Evolutionary conservation across 2,113 vertebrate species (phyloP), one percentile per base, ranked within the genome.

Genomic region (Silurus asotus): DNA sequence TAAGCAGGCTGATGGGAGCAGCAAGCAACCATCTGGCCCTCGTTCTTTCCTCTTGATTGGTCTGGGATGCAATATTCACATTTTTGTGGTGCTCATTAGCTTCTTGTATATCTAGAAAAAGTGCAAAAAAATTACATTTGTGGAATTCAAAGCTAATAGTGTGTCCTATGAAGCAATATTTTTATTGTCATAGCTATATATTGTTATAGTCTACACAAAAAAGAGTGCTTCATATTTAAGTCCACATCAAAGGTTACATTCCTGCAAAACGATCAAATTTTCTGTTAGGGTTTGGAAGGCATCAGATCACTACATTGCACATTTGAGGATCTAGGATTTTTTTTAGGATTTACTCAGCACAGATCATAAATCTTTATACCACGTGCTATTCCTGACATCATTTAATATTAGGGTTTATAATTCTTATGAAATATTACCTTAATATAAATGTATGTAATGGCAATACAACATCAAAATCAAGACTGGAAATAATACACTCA

Each of bases 1-100:
- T 94, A 94, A 94, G 92, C 86, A 28, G 90, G 90, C 92, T 87
- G 89, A 90, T 90, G 90, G 80, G 88, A 85, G 91, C 90, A 61
- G 89, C 82, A 90, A 90, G 87, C 79, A 88, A 88, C 88, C 93
- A 93, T 94, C 93, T 95, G 94, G 94, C 92, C 88, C 92, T 91
- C 89, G 92, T 94, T 93, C 90, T 86, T 87, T 88, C 51, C 58
- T 79, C 23, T 55, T 59, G 62, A 81, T 81, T 72, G 87, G 51
- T 56, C 62, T 51, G 53, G 11, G 56, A 37, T 83, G 61, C 8
- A 80, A 13, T 37, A 80, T 58, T 28, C 53, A 55, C 2, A 7
- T 64, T 84, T 64, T 25, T 55, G 13, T 65, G 81, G 64, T 79
- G 48, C 64, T n/a, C 28, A 2, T 48, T 15, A 51, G 20, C 78